Evolutionary conservation across 23 tunicate genomes (phyloP), one percentile per base, ranked within the genome.

Genomic region (Styela plicata): DNA sequence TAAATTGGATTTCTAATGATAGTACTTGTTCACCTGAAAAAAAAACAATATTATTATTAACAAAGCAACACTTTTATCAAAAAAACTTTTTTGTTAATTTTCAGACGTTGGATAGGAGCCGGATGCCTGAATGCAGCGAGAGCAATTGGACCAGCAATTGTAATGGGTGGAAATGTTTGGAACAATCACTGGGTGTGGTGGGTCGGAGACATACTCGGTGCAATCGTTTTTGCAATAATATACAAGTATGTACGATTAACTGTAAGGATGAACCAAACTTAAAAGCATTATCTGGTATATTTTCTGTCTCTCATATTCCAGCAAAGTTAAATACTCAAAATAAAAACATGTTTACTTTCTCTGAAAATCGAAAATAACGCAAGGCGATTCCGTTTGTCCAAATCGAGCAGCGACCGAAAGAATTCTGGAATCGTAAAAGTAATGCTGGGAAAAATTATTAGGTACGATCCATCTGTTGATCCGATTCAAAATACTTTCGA

Each of bases 111-210:
- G 98, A 85, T 93, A 53, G 98, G 98, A 0, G 93, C 90, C 13
- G 90, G 93, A 2, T 85, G 98, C 23, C 64, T 93, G 35, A 93
- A 93, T 63, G 85, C 94, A 21, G 83, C 98, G 10, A 64, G 98
- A 31, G 98, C 98, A 16, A 73, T 93, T 64, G 98, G 98, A 18
- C 98, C 98, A 1, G 98, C 98, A 17, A 83, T 93, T 34, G 98
- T 93, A 1, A 33, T 93, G 27, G 90, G 90, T 34, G 97, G 91
- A 31, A 36, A 32, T 19, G 90, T 79, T 0, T 93, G 98, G 98
- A 81, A 44, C 3, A 44, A 85, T 63, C 98, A 93, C 63, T 93
- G 98, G 98, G 85, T 92, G 13, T 92, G 97, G 97, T 92, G 97
- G 97, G 88, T 92, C 5, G 97, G 97, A 2, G 97, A 92, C 34